Conservation (phyloP, 2,888 invertebrate species). For the Chloroclysta siterata region DNA sequence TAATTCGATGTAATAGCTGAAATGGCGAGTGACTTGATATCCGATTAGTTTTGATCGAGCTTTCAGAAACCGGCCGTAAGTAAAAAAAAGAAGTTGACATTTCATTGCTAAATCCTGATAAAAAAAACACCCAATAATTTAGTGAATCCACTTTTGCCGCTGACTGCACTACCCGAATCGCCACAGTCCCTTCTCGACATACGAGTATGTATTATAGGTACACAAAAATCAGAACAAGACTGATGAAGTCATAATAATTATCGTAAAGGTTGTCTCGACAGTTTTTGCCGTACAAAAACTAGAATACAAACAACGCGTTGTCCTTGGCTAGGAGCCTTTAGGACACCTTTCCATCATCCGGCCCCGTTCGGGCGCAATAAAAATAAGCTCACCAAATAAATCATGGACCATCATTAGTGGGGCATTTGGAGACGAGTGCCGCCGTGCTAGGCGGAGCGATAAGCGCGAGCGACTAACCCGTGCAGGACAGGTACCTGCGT, state of each 20-base stretch:
- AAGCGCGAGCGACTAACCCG: slow-evolving; percentile 13
- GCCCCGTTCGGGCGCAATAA: slow-evolving; percentile 67
- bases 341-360: slow-evolving; percentile 61
- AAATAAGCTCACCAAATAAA: slow-evolving; percentile 76
- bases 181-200: no score
- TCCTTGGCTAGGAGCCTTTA: slow-evolving; percentile 18
- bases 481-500: no score
- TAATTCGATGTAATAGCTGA: no score
- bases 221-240: neutral
- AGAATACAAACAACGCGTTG: slow-evolving; percentile 41
- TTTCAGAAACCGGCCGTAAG: no score
- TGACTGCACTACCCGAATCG: no score
- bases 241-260: slow-evolving; percentile 25
- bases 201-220: no score
- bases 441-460: slow-evolving; percentile 39
- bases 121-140: no score
- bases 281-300: slow-evolving; percentile 27
- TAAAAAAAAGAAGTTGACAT: no score
- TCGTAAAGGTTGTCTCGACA: slow-evolving; percentile 26
- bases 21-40: no score
- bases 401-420: slow-evolving; percentile 80
- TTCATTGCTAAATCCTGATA: no score
- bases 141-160: no score
- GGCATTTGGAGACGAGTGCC: slow-evolving; percentile 46
- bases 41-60: no score